Evolutionary conservation across 2,113 vertebrate species (phyloP), one percentile per base, ranked within the genome.

Genomic region (Glareola pratincola): DNA sequence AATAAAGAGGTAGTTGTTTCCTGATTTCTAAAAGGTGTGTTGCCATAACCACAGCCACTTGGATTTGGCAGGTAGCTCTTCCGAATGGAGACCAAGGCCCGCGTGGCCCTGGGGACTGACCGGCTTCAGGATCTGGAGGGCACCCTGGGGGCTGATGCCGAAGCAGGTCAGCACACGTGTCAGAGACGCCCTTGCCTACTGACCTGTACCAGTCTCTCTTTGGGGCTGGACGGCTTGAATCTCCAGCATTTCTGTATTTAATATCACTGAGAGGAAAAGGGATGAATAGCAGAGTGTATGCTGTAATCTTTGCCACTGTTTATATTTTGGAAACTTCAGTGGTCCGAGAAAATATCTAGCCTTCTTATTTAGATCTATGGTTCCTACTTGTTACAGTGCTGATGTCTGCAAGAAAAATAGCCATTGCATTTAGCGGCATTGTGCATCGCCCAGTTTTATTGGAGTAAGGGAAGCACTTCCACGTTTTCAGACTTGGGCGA

Each of bases 241-340:
- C 16, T 79, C 68, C 59, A 19, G 66, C n/a, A 9, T 64, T 80
- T 79, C 60, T 85, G 50, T 2, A 0, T 53, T 76, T 68, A 48
- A 68, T 15, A 75, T 75, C 10, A 22, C 63, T 34, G 74, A 72
- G 62, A 75, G 66, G 39, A 62, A 83, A 62, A 78, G 10, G 29
- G 47, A 27, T 54, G 37, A 74, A 84, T 14, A 56, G 57, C 43
- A 76, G 51, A 59, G 30, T 7, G 12, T 56, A 37, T 62, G 59
- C 37, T 67, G 64, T 88, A 30, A 85, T 90, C 32, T 53, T 93
- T 94, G 84, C 84, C 57, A 34, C 63, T 72, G 69, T 80, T 88
- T 80, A 56, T 88, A 47, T 72, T 91, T 81, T 85, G 79, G 88
- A 85, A 85, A 67, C 53, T 60, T 80, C 4, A 72, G 37, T 67